Evolutionary conservation across 1,140 invertebrate genomes (phyloP).

Genomic region (Eriocheir sinensis): DNA sequence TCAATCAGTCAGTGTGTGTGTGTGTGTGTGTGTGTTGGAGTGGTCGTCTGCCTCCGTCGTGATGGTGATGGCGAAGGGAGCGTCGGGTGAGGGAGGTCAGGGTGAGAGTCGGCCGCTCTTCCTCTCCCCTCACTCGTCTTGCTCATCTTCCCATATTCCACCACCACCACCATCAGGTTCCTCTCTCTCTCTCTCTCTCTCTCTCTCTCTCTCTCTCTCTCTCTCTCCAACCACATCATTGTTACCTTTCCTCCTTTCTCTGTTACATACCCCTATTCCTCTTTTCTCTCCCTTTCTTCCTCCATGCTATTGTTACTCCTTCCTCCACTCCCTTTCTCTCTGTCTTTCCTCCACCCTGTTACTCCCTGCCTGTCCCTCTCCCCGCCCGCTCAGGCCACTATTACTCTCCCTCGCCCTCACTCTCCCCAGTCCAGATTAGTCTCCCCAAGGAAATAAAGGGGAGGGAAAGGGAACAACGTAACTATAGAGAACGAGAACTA

Average conservation of each 20-base stretch:
- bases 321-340: background rate
- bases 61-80: background rate
- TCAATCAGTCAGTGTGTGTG: background rate
- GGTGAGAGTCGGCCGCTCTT: background rate
- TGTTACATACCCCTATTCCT: background rate
- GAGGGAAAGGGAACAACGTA: background rate
- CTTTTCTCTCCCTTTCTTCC: background rate
- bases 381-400: background rate
- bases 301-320: background rate
- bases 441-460: slow-evolving; percentile 11
- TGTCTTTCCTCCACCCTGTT: background rate
- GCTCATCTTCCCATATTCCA: too few relatives aligned
- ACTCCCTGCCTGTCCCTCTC: background rate
- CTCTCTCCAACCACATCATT: background rate
- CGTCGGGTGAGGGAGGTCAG: background rate
- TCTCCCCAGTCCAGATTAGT: background rate
- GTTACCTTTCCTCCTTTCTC: too few relatives aligned
- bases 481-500: slow-evolving; percentile 11
- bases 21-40: background rate
- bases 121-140: background rate
- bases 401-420: background rate
- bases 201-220: slow-evolving; percentile 22
- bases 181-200: slow-evolving; percentile 22
- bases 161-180: too few relatives aligned
- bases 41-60: slow-evolving; percentile 11